Conservation (phyloP, 2,797 vertebrate species). For the Aeoliscus strigatus region DNA sequence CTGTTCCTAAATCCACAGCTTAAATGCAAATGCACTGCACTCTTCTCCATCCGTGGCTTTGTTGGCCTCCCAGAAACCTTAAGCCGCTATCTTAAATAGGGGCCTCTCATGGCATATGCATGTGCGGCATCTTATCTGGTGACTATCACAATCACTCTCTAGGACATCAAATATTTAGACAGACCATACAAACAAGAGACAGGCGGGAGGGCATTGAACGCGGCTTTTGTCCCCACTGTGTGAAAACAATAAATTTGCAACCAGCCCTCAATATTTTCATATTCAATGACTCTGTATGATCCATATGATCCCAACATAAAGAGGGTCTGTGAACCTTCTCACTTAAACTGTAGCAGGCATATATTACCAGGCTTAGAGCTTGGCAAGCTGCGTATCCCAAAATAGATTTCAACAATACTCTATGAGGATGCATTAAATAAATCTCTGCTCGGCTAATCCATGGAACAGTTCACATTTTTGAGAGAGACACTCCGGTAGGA, state of each 20-base stretch:
- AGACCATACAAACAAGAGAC: constrained; percentile 71
- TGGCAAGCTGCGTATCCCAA: constrained; percentile 78
- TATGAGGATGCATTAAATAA: constrained; percentile 86
- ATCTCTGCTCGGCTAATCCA: constrained; percentile 82
- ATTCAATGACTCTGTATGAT: constrained; percentile 75
- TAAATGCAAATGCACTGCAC: constrained; percentile 71
- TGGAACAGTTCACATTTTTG: constrained; percentile 78
- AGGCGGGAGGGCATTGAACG: constrained; percentile 55
- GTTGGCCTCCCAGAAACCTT: constrained; percentile 74
- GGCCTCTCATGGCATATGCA: constrained; percentile 76
- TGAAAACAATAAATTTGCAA: constrained; percentile 69
- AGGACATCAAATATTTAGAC: constrained; percentile 81
- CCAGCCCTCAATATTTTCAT: constrained; percentile 71
- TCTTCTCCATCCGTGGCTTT: constrained; percentile 66
- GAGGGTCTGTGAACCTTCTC: constrained; percentile 78
- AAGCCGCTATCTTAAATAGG: constrained; percentile 71
- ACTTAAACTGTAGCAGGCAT: constrained; percentile 85
- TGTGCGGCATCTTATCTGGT: constrained; percentile 73
- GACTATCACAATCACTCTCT: constrained; percentile 75
- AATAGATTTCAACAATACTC: constrained; percentile 85
- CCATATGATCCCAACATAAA: constrained; percentile 78
- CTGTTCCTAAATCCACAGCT: constrained; percentile 66
- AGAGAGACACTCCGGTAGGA: constrained; percentile 74
- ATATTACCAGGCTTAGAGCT: constrained; percentile 85
- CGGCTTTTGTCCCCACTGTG: constrained; percentile 54